Percentiles rank a stretch among this genome's conserved stretches.
phyloP scores from a whole-genome alignment of 2,888 invertebrate genomes.

The Polia nebulosa region DNA sequence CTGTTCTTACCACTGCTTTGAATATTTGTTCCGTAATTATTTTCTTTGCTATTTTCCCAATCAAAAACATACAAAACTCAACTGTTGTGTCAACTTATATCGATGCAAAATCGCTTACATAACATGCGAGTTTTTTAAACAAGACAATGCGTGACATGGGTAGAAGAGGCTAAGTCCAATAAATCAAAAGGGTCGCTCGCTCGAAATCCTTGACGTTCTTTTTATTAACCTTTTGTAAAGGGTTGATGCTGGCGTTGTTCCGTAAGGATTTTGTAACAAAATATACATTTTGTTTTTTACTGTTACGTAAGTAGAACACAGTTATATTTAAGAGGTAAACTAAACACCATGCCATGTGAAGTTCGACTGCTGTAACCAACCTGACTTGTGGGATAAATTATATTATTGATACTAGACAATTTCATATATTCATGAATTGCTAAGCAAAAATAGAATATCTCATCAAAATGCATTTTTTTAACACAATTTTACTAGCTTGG shows the following conservation, averaged over 20 bases:
- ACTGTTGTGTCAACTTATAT: conserved; percentile 16
- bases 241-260: conserved; percentile 18
- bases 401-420: too few species aligned
- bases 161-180: conserved; percentile 11
- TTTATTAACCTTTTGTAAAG: conserved; percentile 34
- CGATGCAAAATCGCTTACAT: conserved; percentile 5
- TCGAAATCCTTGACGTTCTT: conserved; percentile 14
- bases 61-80: background rate
- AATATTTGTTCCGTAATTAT: background rate
- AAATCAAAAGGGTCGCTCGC: conserved; percentile 16
- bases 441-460: background rate
- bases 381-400: conserved; percentile 12
- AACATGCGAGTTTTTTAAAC: background rate
- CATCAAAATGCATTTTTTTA: background rate
- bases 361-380: conserved; percentile 6
- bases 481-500: too few species aligned
- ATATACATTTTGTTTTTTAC: conserved; percentile 5
- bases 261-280: conserved; percentile 17
- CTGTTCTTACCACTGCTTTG: too few species aligned
- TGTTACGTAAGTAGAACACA: conserved; percentile 32
- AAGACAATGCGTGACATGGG: conserved; percentile 13
- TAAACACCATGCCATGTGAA: conserved; percentile 5
- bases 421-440: background rate
- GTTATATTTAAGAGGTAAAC: conserved; percentile 15
- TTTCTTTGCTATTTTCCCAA: background rate